Base-by-base conservation (phyloP, 2,797 vertebrate genomes). In the Microcaecilia unicolor region DNA sequence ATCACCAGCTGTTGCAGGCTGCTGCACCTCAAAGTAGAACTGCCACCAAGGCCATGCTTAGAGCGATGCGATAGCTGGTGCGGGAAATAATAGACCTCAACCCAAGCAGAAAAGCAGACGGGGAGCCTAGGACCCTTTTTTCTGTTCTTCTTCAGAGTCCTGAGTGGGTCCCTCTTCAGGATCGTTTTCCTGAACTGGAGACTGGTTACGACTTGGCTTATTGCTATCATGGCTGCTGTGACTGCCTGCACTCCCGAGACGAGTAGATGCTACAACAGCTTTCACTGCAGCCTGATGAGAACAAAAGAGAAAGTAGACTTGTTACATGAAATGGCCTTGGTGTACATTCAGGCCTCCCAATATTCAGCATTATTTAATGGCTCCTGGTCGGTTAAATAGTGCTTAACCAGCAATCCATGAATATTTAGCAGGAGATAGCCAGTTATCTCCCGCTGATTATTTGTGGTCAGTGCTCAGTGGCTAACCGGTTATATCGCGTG, bases 181-280 rank as follows among this genome's bases (percentile, higher is more conserved):
- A 22, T 51, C 57, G 37, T 24, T 2, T 1, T 72, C 68, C 3
- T 58, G 56, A 35, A 36, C 3, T 1, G 74, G 48, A 20, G 68
- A 68, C 0, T 58, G 46, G 11, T 69, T 70, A 27, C 18, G 58
- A 39, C 61, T 58, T 11, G 52, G 20, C 55, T 78, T 87, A 61
- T 62, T 78, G 61, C 55, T 54, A 2, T 88, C 82, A 0, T 79
- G 72, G 44, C 34, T 2, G 5, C 75, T 48, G 20, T 90, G 87
- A 37, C 76, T 43, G 15, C 86, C 58, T 31, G 85, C 82, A 0
- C 85, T 88, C 40, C 87, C 88, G 2, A 91, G 58, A 4, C 85
- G 81, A 1, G 85, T 79, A 8, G 88, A 90, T 13, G 89, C 89
- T 56, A 91, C 89, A 37, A 90, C 88, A 2, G 87, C 89, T 72